phyloP scores from a whole-genome alignment of 2,888 invertebrate genomes.

The Icerya purchasi region DNA sequence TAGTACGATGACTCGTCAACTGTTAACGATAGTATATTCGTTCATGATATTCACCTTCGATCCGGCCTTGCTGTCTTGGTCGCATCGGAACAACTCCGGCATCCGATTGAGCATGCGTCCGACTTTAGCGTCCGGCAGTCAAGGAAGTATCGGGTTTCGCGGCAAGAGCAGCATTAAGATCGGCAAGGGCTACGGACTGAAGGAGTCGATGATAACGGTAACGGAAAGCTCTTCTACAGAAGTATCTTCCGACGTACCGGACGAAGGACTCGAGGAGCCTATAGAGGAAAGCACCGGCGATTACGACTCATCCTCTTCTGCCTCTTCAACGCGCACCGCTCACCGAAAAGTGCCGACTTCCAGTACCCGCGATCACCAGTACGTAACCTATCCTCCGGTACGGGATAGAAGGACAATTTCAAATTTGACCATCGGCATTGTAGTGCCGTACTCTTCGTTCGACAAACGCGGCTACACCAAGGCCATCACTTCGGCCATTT shows the following conservation, averaged over 20 bases:
- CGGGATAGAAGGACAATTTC: slow-evolving; percentile 27
- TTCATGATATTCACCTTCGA: no score
- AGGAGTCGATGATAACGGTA: slow-evolving; percentile 13
- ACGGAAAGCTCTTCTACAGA: neutral
- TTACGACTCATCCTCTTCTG: neutral
- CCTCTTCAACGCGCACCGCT: neutral
- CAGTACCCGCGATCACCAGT: neutral
- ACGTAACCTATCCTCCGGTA: slow-evolving; percentile 10
- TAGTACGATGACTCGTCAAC: no score
- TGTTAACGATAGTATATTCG: no score
- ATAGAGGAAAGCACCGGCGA: neutral
- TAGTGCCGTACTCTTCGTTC: slow-evolving; percentile 55
- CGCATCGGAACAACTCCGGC: slow-evolving; percentile 12
- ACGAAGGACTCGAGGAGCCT: neutral
- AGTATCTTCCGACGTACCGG: slow-evolving; percentile 2
- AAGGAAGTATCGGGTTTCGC: slow-evolving; percentile 6
- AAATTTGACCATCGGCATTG: slow-evolving; percentile 43
- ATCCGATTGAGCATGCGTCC: slow-evolving; percentile 13
- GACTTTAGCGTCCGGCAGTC: slow-evolving; percentile 1
- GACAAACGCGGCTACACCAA: slow-evolving; percentile 45
- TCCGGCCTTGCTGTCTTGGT: no score
- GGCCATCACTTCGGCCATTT: slow-evolving; percentile 43
- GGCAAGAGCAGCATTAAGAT: slow-evolving; percentile 14
- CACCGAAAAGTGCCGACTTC: slow-evolving; percentile 9
- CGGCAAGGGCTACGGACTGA: slow-evolving; percentile 13